Evolutionary conservation across 53 echinoderm and acorn worm genomes (phyloP), one percentile per base, ranked within the genome.

Genomic region (Temnopleurus reevesii): DNA sequence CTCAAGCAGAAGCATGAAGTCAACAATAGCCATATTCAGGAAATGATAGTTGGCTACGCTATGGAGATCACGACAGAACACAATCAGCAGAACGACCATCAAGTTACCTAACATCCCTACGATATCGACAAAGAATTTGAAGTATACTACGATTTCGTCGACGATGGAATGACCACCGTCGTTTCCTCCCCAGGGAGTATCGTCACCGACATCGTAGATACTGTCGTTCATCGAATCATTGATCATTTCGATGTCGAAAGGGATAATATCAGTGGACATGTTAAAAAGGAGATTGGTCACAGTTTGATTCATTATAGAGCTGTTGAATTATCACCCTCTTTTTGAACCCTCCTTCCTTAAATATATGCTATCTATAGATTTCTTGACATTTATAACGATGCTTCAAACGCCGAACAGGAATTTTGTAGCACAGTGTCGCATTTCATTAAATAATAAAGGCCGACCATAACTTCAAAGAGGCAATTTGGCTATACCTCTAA

Each of bases 11-110:
- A 87, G 88, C 2, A 87, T 38, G 76, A 71, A 46, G 31, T 87
- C 88, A 19, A 71, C 88, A 8, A 87, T 4, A 12, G 88, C 88
- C 88, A 87, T 87, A 24, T 87, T 87, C 4, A 87, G 76, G 18
- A 87, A 87, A 35, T 87, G 88, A 53, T 66, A 87, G 54, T 87
- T 87, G 53, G 88, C 49, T 0, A 71, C 34, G 31, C 47, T 87
- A 6, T 51, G 66, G 54, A 87, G 66, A 24, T 87, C 88, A 51
- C 46, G 71, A 6, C 24, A 87, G 34, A 46, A 49, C 31, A 63
- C 28, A 53, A 87, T 18, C 51, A 87, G 29, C 18, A 87, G 29
- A 23, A 87, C 51, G 66, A 87, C 88, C 66, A 66, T 53, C 33
- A 23, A 12, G 36, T 87, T 87, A 71, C 66, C 71, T 1, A 87